Evolutionary conservation across 2,888 invertebrate genomes (phyloP).

Genomic region (Caenorhabditis angaria): DNA sequence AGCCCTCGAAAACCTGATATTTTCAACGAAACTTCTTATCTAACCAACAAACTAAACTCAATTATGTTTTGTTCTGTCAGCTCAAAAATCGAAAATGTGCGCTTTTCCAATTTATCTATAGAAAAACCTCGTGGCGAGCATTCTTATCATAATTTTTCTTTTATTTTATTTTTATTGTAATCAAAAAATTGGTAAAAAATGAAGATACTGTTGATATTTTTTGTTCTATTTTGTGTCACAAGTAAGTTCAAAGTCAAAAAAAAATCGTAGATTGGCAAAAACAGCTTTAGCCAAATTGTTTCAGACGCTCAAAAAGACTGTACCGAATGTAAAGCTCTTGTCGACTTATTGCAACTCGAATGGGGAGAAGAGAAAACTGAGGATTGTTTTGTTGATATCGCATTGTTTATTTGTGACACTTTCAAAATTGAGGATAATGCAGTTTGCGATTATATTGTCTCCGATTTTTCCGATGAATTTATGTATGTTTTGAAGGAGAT

Average conservation of each 20-base stretch:
- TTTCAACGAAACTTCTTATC: neutral
- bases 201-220: neutral
- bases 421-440: conserved; percentile 61
- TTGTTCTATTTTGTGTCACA: neutral
- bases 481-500: conserved; percentile 61
- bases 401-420: conserved; percentile 50
- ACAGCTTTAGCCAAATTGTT: no score
- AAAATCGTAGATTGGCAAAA: neutral
- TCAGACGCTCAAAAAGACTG: conserved; percentile 36
- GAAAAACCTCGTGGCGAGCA: neutral
- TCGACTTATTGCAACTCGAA: conserved; percentile 45
- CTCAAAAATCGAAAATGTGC: neutral
- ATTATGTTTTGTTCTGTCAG: no score
- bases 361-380: conserved; percentile 54
- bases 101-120: neutral
- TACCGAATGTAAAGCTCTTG: conserved; percentile 42
- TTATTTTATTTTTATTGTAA: neutral
- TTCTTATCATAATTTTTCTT: neutral
- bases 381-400: conserved; percentile 51
- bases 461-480: conserved; percentile 61
- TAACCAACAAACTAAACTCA: neutral
- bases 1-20: no score
- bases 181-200: neutral
- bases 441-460: conserved; percentile 57
- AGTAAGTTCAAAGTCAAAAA: neutral